phyloP scores from a whole-genome alignment of 2,888 invertebrate species.

The Drosophila melanosoma region DNA sequence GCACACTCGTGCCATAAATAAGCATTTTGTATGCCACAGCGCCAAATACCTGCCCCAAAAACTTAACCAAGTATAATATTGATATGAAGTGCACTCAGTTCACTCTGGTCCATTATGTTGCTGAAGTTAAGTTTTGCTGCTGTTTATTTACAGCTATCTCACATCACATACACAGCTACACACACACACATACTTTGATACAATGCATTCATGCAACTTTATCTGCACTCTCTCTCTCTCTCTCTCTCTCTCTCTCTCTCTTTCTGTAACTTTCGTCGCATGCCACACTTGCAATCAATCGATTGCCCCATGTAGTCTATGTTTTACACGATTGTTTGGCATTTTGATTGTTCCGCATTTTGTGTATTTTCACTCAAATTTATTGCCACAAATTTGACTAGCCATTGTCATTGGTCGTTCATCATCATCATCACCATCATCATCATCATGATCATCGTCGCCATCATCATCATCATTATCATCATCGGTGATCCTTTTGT shows the following conservation, averaged over 20 bases:
- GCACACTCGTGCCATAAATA: conserved; percentile 72
- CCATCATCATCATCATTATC: conserved; percentile 24
- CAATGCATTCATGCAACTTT: conserved; percentile 5
- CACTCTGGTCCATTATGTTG: conserved; percentile 42
- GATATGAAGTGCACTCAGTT: conserved; percentile 42
- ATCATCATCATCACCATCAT: conserved; percentile 29
- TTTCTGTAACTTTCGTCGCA: conserved; percentile 13
- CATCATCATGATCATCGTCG: conserved; percentile 7
- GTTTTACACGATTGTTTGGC: conserved; percentile 36
- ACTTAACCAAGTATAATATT: conserved; percentile 39
- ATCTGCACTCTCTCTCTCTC: conserved; percentile 1
- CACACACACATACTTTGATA: conserved; percentile 13
- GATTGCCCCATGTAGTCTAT: conserved; percentile 39
- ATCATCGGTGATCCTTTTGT: conserved; percentile 44
- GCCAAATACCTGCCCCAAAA: conserved; percentile 28
- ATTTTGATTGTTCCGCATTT: conserved; percentile 61
- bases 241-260: conserved; percentile 6
- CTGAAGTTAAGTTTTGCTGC: conserved; percentile 38
- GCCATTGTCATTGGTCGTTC: conserved; percentile 52
- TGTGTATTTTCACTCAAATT: conserved; percentile 47
- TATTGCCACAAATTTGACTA: conserved; percentile 64
- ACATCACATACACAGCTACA: not conserved
- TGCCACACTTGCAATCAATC: conserved; percentile 31
- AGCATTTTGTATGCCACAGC: conserved; percentile 58
- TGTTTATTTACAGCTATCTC: conserved; percentile 52